Conservation (phyloP, 2,888 invertebrate genomes). For the Limnephilus lunatus region DNA sequence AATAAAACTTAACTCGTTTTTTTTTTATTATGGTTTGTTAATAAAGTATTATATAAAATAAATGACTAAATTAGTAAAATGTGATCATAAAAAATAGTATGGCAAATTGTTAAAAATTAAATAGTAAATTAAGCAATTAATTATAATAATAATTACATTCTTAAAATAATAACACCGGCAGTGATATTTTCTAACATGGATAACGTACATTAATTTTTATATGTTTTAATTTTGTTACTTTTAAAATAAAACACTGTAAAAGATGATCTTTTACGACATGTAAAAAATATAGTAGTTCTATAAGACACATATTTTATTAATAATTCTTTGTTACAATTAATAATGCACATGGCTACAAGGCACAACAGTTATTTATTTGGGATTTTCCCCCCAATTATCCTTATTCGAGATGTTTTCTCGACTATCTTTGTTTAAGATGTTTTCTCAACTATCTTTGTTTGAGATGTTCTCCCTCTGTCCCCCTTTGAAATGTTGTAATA, state of each 20-base stretch:
- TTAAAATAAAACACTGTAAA: background rate
- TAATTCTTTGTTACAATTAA: slow-evolving; percentile 13
- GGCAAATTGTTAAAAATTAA: background rate
- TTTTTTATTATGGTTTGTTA: background rate
- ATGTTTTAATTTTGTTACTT: background rate
- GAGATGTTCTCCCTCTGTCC: background rate
- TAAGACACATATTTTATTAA: background rate
- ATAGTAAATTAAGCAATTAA: background rate
- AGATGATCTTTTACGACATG: background rate
- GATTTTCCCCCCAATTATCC: background rate
- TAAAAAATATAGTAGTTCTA: background rate
- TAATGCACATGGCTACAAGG: slow-evolving; percentile 29
- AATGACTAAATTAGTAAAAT: background rate
- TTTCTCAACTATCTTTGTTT: background rate
- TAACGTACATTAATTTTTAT: background rate
- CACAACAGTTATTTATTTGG: slow-evolving; percentile 2
- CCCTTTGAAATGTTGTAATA: background rate
- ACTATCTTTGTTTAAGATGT: background rate
- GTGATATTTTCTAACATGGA: background rate
- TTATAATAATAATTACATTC: background rate
- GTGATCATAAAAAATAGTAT: background rate
- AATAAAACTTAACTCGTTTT: background rate
- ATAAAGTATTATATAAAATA: slow-evolving; percentile 7
- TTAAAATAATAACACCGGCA: background rate
- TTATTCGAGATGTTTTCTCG: background rate